Percentiles rank a stretch among this genome's conserved stretches.
Conservation (phyloP, 2,888 invertebrate genomes). For the Rhingia rostrata region DNA sequence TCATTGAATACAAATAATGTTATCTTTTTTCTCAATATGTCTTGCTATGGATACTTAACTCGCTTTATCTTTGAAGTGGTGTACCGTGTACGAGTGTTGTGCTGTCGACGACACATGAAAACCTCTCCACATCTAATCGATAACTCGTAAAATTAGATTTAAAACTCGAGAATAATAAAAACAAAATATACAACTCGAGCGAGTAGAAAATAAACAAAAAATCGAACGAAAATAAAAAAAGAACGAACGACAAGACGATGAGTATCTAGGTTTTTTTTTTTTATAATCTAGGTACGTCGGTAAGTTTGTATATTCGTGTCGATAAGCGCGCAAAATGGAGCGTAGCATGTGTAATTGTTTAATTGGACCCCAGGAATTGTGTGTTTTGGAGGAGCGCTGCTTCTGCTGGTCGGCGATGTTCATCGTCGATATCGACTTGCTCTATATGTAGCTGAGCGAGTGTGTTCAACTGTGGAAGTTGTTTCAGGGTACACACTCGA, state of each 20-base stretch:
- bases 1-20: too few species aligned
- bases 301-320: slow-evolving; percentile 22
- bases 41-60: too few species aligned
- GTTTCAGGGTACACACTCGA: slow-evolving; percentile 27
- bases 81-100: slow-evolving; percentile 14
- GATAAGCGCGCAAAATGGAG: slow-evolving; percentile 56
- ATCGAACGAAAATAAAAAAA: too few species aligned
- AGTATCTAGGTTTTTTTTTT: too few species aligned
- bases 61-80: slow-evolving; percentile 54
- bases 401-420: slow-evolving; percentile 26
- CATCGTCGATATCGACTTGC: slow-evolving; percentile 4
- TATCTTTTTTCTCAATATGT: too few species aligned
- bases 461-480: slow-evolving; percentile 28
- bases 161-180: slow-evolving; percentile 6
- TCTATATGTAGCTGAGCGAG: background rate
- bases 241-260: slow-evolving; percentile 10
- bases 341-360: slow-evolving; percentile 65
- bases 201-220: slow-evolving; percentile 11
- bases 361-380: slow-evolving; percentile 54
- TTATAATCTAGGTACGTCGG: background rate
- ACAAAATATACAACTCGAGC: slow-evolving; percentile 21
- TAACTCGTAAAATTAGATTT: slow-evolving; percentile 67
- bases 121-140: slow-evolving; percentile 60
- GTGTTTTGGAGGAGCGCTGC: slow-evolving; percentile 18
- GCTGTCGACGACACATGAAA: slow-evolving; percentile 43